Evolutionary conservation across 1,140 invertebrate species (phyloP).

Genomic region (Drosophila subpulchrella): DNA sequence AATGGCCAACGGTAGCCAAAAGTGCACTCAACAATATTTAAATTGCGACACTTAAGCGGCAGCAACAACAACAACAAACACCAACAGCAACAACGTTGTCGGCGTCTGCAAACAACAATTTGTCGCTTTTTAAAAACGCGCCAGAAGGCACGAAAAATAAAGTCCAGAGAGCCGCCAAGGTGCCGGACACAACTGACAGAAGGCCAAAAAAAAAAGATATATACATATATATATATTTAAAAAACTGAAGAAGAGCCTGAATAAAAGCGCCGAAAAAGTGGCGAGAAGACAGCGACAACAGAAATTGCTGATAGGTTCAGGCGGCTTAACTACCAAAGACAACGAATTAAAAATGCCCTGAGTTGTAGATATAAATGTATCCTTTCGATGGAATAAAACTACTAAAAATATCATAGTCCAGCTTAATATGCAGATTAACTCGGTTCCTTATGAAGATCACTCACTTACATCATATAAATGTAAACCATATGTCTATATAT

Average conservation of each 20-base stretch:
- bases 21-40: constrained; percentile 82
- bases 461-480: too few species aligned
- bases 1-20: constrained; percentile 79
- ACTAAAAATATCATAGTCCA: too few species aligned
- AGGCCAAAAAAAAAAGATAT: constrained; percentile 17
- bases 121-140: constrained; percentile 79
- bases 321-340: not conserved
- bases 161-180: constrained; percentile 57
- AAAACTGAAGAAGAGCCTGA: constrained; percentile 11
- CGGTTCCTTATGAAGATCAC: too few species aligned
- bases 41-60: constrained; percentile 79
- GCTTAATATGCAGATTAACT: too few species aligned
- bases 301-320: constrained; percentile 15
- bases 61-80: constrained; percentile 17
- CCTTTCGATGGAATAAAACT: not conserved
- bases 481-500: too few species aligned
- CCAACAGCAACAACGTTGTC: constrained; percentile 46
- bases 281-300: not conserved
- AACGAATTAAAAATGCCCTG: constrained; percentile 14
- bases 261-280: constrained; percentile 14
- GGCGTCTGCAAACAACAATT: constrained; percentile 80
- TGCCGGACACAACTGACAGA: constrained; percentile 41
- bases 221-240: not conserved
- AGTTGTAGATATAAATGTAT: not conserved
- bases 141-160: constrained; percentile 71